phyloP scores from a whole-genome alignment of 2,113 vertebrate species.

The Hipposideros armiger region DNA sequence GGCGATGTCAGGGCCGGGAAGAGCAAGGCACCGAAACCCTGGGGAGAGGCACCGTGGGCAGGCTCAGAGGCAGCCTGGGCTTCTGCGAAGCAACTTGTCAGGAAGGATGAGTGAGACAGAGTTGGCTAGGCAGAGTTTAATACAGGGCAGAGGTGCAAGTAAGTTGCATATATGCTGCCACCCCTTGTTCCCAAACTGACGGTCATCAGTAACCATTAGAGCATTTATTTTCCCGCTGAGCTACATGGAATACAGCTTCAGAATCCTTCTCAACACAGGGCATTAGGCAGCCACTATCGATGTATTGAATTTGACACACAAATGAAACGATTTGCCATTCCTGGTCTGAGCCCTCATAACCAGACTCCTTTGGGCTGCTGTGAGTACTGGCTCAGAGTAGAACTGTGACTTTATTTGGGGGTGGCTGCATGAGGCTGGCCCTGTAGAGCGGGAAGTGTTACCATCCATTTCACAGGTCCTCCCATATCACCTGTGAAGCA shows the following conservation, averaged over 20 bases:
- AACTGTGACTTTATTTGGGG: not conserved
- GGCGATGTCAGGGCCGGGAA: not conserved
- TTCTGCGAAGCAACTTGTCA: not conserved
- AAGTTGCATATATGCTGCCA: not conserved
- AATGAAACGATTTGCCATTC: not conserved
- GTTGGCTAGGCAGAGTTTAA: not conserved
- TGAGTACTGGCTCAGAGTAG: not conserved
- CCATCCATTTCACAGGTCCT: rapidly evolving
- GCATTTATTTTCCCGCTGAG: not conserved
- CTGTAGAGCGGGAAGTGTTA: not conserved
- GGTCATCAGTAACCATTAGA: not conserved
- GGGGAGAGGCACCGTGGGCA: not conserved
- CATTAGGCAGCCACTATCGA: not conserved
- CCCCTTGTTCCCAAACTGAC: not conserved
- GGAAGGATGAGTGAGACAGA: not conserved
- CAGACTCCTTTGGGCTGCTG: not conserved
- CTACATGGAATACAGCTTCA: not conserved
- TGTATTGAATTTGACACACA: not conserved
- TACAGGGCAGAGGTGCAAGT: not conserved
- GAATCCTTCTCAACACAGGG: not conserved
- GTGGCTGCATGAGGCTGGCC: not conserved
- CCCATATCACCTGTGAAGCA: not conserved
- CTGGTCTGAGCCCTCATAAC: not conserved
- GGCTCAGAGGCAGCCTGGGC: not conserved
- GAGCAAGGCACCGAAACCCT: rapidly evolving